Conservation (phyloP, 2,888 invertebrate species). For the Acleris cristana region DNA sequence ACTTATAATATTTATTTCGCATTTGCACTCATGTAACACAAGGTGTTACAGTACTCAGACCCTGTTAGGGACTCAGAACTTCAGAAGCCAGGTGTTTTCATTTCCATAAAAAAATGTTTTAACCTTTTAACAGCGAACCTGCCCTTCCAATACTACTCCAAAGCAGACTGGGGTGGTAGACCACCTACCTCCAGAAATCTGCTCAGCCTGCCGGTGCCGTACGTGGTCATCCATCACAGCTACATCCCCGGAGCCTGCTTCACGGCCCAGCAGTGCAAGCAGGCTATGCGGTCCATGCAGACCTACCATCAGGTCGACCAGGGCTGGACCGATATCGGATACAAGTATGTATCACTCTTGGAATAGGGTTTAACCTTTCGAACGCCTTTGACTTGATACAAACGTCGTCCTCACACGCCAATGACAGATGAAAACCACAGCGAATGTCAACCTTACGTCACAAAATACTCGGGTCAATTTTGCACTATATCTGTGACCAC, state of each 20-base stretch:
- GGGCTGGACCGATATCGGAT: conserved; percentile 88
- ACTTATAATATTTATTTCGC: no score
- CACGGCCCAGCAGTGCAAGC: conserved; percentile 75
- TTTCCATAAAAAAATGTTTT: neutral
- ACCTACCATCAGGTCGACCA: conserved; percentile 81
- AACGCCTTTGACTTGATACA: no score
- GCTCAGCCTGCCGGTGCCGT: conserved; percentile 83
- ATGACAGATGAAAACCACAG: no score
- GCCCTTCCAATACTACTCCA: conserved; percentile 47
- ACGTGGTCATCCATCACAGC: conserved; percentile 88
- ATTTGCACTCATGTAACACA: no score
- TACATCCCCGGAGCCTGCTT: conserved; percentile 85
- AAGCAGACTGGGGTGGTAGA: conserved; percentile 84
- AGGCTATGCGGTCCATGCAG: conserved; percentile 87
- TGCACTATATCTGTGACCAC: no score
- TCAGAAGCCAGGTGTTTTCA: neutral
- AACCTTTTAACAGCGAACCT: neutral
- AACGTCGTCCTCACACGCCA: no score
- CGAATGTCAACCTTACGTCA: no score
- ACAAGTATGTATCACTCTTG: conserved; percentile 62
- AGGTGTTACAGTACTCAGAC: no score
- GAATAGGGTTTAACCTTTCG: neutral
- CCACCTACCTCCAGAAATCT: conserved; percentile 68
- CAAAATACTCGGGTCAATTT: no score
- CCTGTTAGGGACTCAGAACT: no score